phyloP scores from a whole-genome alignment of 1,140 invertebrate genomes.

The Psix sp. region DNA sequence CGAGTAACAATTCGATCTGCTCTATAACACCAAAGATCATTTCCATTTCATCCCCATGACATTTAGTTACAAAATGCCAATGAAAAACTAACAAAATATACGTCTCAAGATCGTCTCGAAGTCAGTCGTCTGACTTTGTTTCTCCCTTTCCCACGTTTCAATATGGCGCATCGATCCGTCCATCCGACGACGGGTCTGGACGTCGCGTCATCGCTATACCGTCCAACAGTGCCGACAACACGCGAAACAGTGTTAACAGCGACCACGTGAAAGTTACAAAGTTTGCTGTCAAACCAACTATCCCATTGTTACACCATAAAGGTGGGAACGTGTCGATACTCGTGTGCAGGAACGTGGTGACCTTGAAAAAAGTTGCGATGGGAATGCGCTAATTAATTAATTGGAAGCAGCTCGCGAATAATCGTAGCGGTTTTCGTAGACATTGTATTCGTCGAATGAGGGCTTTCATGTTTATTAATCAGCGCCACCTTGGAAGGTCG shows the following conservation, averaged over 20 bases:
- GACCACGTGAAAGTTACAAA: conserved; percentile 21
- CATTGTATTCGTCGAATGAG: too few relatives aligned
- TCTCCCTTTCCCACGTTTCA: conserved; percentile 5
- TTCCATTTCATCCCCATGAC: too few relatives aligned
- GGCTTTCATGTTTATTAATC: conserved; percentile 7
- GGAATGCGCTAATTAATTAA: too few relatives aligned
- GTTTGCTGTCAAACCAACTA: conserved; percentile 1
- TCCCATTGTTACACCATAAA: too few relatives aligned
- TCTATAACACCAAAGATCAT: too few relatives aligned
- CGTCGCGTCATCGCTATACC: conserved; percentile 4
- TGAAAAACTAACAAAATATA: neutral
- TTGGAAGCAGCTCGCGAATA: too few relatives aligned
- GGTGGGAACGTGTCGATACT: too few relatives aligned
- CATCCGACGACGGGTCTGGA: conserved; percentile 8
- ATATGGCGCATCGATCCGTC: conserved; percentile 38
- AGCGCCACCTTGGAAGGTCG: neutral
- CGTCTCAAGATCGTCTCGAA: neutral
- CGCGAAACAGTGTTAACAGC: conserved; percentile 1
- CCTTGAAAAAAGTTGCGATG: too few relatives aligned
- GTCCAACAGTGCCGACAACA: conserved; percentile 5
- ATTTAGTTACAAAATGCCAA: too few relatives aligned
- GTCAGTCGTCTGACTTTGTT: neutral
- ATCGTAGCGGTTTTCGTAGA: too few relatives aligned
- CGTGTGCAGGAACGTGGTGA: too few relatives aligned
- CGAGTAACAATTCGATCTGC: neutral